phyloP scores from a whole-genome alignment of 2,113 vertebrate species.

The Accipiter virgatus region DNA sequence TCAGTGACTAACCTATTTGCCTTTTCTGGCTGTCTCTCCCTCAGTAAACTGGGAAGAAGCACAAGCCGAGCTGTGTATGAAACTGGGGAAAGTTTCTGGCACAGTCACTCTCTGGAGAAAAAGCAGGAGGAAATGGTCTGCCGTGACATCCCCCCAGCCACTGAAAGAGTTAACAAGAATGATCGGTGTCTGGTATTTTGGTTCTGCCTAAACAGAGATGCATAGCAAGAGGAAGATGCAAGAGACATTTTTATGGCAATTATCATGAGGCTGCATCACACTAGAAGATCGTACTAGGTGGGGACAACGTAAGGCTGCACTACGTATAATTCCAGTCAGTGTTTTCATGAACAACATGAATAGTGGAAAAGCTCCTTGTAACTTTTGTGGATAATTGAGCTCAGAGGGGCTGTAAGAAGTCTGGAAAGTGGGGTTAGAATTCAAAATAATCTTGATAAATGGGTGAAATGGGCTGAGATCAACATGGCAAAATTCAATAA shows the following conservation, averaged over 20 bases:
- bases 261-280: neutral
- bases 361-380: neutral
- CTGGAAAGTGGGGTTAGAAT: neutral
- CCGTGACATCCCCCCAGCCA: neutral
- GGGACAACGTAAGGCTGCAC: neutral
- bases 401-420: neutral
- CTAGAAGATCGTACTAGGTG: neutral
- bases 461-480: neutral
- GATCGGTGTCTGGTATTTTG: neutral
- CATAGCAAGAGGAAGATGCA: neutral
- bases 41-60: neutral
- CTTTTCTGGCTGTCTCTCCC: neutral
- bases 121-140: neutral
- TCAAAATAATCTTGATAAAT: neutral
- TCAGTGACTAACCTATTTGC: neutral
- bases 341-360: neutral
- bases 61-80: accelerated
- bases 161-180: neutral
- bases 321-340: neutral
- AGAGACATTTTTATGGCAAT: neutral
- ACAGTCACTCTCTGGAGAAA: neutral
- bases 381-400: neutral
- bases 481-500: neutral
- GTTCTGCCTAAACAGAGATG: neutral
- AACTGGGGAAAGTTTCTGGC: neutral